A percentile compares a stretch with the other conserved stretches of the same genome.
Evolutionary conservation across 2,888 invertebrate species (phyloP).

Genomic region (Drosophila pegasa): DNA sequence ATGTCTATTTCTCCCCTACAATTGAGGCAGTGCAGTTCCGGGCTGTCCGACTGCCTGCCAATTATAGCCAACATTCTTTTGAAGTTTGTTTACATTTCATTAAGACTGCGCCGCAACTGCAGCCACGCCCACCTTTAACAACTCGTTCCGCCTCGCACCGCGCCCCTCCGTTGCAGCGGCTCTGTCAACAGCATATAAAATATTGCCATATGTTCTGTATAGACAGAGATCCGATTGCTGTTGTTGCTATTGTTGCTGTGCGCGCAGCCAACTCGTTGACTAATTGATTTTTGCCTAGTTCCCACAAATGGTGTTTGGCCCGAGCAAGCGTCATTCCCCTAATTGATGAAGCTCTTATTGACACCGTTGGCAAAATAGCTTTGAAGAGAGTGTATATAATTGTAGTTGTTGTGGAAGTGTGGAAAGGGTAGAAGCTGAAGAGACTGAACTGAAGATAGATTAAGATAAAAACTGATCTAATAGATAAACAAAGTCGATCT

Average conservation of each 20-base stretch:
- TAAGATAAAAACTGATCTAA: too few relatives aligned
- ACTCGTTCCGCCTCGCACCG: background rate
- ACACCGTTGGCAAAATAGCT: background rate
- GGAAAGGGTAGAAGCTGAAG: too few relatives aligned
- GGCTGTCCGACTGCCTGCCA: conserved; percentile 60
- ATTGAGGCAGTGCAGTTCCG: conserved; percentile 25
- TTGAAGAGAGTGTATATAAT: background rate
- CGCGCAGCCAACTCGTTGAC: conserved; percentile 58
- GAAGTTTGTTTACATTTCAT: conserved; percentile 81
- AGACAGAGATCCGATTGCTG: conserved; percentile 42
- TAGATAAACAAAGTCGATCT: background rate
- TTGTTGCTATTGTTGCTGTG: conserved; percentile 17
- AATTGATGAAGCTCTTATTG: conserved; percentile 43
- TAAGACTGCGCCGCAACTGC: conserved; percentile 68
- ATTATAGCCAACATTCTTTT: conserved; percentile 77
- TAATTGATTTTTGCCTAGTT: conserved; percentile 66
- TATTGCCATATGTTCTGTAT: conserved; percentile 51
- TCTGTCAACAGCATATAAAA: conserved; percentile 24
- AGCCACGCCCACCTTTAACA: conserved; percentile 8
- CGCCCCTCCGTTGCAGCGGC: background rate
- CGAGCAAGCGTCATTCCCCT: conserved; percentile 9
- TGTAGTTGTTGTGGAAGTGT: background rate
- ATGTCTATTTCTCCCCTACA: background rate
- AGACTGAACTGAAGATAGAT: too few relatives aligned
- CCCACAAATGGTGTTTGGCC: conserved; percentile 4